Evolutionary conservation across 92 coral and sea anemone species (phyloP), one percentile per base, ranked within the genome.

Genomic region (Parazoanthus swiftii): DNA sequence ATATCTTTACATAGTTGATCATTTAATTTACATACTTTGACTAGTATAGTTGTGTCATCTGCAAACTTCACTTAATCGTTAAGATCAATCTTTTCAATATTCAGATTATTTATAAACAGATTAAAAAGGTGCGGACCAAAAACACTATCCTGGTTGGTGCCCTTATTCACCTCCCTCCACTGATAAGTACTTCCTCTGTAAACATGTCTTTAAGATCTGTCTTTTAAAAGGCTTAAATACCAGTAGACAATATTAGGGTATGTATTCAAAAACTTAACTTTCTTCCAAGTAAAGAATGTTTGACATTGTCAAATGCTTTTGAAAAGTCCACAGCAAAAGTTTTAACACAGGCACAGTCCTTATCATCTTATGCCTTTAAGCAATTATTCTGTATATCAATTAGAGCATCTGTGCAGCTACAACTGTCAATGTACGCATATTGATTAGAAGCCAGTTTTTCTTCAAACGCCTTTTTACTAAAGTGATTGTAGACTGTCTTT

Each of bases 401-500:
- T 76, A 76, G 54, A 76, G 80, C 80, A 76, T 76, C 80, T 23
- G 78, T 50, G 43, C 78, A 74, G 78, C 16, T 76, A 76, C 80
- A 76, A 76, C 91, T 74, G 20, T 82, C 86, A 46, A 50, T 75
- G 72, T 89, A 82, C 4, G 88, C 88, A 46, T 67, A 82, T 79
- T 72, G 80, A 70, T 70, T 44, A 63, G 65, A 38, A 85, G 66
- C 70, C 65, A 85, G 81, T 48, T 85, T 48, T 58, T 73, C 56
- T 85, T 85, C 88, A 70, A 85, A 29, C 37, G 76, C 63, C 58
- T 75, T 38, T 66, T 83, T 83, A 50, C 73, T 54, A 77, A 38
- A 76, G 29, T 48, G 86, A 63, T 74, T 63, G 79, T 90, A 90
- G 51, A 90, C 90, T 37, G 85, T 46, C 86, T 90, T 86, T 78